Evolutionary conservation across 2,113 vertebrate species (phyloP).

Genomic region (Isichthys henryi): DNA sequence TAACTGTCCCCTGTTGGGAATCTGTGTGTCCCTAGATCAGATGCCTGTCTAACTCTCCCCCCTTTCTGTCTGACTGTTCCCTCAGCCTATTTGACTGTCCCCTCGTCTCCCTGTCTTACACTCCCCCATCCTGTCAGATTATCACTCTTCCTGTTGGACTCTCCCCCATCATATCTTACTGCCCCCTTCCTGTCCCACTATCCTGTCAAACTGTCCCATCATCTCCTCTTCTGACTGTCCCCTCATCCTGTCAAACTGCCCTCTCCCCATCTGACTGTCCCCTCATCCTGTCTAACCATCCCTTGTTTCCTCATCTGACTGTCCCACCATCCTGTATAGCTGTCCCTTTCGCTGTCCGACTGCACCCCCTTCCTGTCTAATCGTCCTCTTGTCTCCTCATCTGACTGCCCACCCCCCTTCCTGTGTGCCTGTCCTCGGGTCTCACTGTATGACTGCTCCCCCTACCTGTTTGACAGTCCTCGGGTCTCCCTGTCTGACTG

Average conservation of each 20-base stretch:
- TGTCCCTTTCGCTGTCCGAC: too few relatives aligned
- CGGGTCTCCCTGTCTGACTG: neutral
- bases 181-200: neutral
- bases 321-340: too few relatives aligned
- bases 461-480: neutral
- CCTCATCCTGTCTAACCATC: too few relatives aligned
- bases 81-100: neutral
- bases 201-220: neutral
- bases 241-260: neutral
- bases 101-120: neutral
- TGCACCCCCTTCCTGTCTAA: neutral
- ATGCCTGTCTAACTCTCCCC: neutral
- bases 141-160: neutral
- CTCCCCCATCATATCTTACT: neutral
- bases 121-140: too few relatives aligned
- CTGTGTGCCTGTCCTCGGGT: neutral
- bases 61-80: neutral
- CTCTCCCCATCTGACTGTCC: neutral
- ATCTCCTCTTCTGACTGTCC: too few relatives aligned
- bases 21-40: neutral
- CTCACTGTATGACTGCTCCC: too few relatives aligned
- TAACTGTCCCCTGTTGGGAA: neutral
- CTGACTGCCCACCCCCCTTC: neutral
- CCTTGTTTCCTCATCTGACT: too few relatives aligned
- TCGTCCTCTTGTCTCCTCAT: too few relatives aligned